Evolutionary conservation across 2,113 vertebrate species (phyloP), one percentile per base, ranked within the genome.

Genomic region (Cololabis saira): DNA sequence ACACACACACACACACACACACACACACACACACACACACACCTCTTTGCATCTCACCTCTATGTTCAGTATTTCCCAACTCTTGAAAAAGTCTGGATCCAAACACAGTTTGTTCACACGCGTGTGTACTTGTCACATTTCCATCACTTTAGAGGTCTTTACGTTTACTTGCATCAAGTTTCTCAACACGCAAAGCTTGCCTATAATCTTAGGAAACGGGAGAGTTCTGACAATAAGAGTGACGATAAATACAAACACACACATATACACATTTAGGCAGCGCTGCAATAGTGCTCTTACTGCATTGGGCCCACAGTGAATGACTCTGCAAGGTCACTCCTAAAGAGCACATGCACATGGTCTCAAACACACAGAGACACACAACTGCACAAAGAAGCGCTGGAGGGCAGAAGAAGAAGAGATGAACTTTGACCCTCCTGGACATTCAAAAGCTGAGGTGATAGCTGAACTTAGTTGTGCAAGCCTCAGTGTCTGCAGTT

Each of bases 401-500:
- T 62, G 67, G 51, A 74, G 73, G 71, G 78, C 84, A 76, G 78
- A 68, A 80, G 71, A 69, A 79, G 84, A 84, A 77, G 76, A 81
- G 75, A 71, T 85, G 85, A 91, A 88, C 90, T 91, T 82, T 90
- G 87, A 91, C 90, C 88, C 85, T 71, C 65, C 48, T 12, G 86
- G 87, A 89, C 89, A 84, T 86, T 83, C 71, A 85, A 67, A 90
- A 81, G 79, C 81, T 10, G 80, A 72, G 61, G 73, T 78, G 69
- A 85, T 87, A 82, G 83, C 83, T 83, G 81, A 79, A 71, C 80
- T 69, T 73, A 74, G 76, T 82, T 85, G 77, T 84, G 67, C 73
- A 68, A 69, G 84, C 57, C 49, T 69, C 24, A 5, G 41, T 79
- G 51, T 70, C 30, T 67, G 76, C 55, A 59, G 15, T 47, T 37